Base-by-base conservation (phyloP, 2,797 vertebrate species). In the Todus mexicanus region DNA sequence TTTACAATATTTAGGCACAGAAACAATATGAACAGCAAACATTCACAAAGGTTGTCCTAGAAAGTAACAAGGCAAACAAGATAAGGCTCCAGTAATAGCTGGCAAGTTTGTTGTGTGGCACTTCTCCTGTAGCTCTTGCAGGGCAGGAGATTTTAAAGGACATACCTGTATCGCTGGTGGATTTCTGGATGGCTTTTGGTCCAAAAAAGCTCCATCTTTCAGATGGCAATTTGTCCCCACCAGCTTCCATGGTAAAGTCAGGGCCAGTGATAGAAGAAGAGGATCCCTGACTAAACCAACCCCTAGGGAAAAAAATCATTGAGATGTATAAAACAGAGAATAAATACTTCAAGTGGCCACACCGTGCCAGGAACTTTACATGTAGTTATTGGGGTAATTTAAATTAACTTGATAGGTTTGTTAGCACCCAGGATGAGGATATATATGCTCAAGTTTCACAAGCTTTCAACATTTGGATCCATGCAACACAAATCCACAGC, bases 171-270 rank as follows among this genome's bases (percentile, higher is more conserved):
- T 98, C 98, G 33, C 68, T 96, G 63, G 80, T 84, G 8, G 97
- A 97, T 80, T 97, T 98, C 96, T 98, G 98, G 29, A 98, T 91
- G 70, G 98, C 48, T 91, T 94, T 95, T 6, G 97, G 94, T 87
- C 97, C 97, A 97, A 98, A 98, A 60, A 98, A 66, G 82, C 97
- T 97, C 97, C 98, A 98, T 50, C 96, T 98, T 79, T 98, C 98
- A 56, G 95, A 89, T 9, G 87, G n/a, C 73, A 82, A 78, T 93
- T 94, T 97, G 66, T 98, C 97, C 26, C 91, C 95, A 83, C 76
- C 94, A 84, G 94, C 31, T 84, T 98, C 97, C 95, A 95, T 75
- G 19, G 75, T 51, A 43, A 95, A 91, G 65, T 96, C 96, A 16
- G 96, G 76, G 77, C 94, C 96, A 63, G 96, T 73, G 59, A 98